phyloP scores from a whole-genome alignment of 2,113 vertebrate genomes.

The Cervus canadensis region DNA sequence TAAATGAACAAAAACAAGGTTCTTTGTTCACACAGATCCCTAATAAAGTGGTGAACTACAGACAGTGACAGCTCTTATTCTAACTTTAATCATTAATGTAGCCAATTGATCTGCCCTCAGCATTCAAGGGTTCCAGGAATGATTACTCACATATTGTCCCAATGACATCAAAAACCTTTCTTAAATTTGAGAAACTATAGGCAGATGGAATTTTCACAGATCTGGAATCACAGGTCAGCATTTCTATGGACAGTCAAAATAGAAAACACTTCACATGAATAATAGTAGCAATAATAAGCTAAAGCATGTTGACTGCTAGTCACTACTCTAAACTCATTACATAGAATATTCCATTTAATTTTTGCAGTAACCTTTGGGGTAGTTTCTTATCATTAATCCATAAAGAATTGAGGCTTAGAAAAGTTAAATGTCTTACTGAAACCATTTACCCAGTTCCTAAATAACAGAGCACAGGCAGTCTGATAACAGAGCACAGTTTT shows the following conservation, averaged over 20 bases:
- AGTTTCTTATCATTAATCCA: not conserved
- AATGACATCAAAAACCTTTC: not conserved
- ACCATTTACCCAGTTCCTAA: not conserved
- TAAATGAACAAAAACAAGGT: not conserved
- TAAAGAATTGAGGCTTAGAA: not conserved
- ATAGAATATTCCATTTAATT: not conserved
- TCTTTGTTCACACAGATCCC: not conserved
- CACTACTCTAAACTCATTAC: not conserved
- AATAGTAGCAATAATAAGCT: not conserved
- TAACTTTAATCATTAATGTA: not conserved
- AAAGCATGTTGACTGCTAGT: not conserved
- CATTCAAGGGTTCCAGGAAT: not conserved
- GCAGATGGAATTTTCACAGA: constrained; percentile 8
- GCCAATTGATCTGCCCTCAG: not conserved
- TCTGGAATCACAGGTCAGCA: not conserved
- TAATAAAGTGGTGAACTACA: not conserved
- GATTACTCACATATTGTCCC: not conserved
- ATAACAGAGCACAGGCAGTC: not conserved
- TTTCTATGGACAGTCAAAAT: not conserved
- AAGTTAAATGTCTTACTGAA: not conserved
- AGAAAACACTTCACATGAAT: not conserved
- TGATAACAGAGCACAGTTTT: not conserved
- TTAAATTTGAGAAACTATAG: constrained; percentile 23
- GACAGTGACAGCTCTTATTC: not conserved
- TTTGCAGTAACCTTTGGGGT: not conserved